Conservation (phyloP, 2,113 vertebrate species). For the Mugil cephalus region DNA sequence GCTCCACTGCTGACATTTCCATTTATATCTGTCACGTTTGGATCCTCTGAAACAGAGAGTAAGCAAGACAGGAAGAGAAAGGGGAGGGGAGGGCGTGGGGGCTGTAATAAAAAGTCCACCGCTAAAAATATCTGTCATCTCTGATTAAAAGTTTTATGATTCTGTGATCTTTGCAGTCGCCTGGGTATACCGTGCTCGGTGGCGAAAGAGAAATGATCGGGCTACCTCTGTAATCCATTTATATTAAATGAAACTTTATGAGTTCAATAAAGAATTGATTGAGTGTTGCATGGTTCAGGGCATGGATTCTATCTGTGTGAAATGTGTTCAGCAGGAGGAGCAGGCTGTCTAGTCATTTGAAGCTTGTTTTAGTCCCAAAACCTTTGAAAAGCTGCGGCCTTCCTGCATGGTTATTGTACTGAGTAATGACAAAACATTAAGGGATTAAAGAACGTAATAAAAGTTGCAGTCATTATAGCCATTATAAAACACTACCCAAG, state of each 20-base stretch:
- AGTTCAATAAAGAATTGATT: constrained; percentile 1
- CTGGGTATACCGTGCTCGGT: background rate
- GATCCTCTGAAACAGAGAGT: constrained; percentile 18
- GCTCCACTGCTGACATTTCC: constrained; percentile 58
- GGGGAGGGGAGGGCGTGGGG: constrained; percentile 7
- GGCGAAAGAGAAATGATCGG: background rate
- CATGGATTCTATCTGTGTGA: background rate
- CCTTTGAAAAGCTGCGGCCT: no score
- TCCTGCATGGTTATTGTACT: background rate
- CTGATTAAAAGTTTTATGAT: background rate
- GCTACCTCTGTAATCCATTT: background rate
- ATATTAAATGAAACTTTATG: constrained; percentile 9
- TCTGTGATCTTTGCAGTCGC: background rate
- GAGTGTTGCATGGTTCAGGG: background rate
- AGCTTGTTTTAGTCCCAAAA: no score
- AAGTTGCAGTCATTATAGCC: background rate
- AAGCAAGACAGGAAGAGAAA: constrained; percentile 9
- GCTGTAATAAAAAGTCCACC: background rate
- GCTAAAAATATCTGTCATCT: background rate
- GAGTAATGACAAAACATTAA: background rate
- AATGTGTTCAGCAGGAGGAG: background rate
- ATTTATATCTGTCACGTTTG: constrained; percentile 65
- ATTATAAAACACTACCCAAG: constrained; percentile 1
- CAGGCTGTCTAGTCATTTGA: background rate
- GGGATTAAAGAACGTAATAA: background rate